Percentiles rank a stretch among this genome's conserved stretches.
Conservation (phyloP, 2,113 vertebrate genomes). For the Phoxinus phoxinus region DNA sequence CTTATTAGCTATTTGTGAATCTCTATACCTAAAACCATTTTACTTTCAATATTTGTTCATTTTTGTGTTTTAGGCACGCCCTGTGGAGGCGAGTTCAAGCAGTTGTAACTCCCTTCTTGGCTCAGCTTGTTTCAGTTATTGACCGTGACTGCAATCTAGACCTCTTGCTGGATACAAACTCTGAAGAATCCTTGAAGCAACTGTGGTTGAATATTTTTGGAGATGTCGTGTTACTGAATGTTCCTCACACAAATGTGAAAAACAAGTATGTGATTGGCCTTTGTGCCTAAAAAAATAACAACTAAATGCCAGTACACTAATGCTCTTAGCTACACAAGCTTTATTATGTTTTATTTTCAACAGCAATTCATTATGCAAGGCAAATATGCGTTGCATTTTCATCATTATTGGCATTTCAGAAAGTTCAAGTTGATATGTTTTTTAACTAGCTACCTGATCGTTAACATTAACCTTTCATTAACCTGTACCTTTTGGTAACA, state of each 20-base stretch:
- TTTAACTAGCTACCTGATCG: neutral
- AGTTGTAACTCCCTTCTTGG: conserved; percentile 84
- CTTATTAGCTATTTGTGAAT: neutral
- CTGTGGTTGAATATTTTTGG: conserved; percentile 92
- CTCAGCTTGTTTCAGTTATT: conserved; percentile 83
- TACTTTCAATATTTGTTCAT: neutral
- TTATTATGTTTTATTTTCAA: neutral
- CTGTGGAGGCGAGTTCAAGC: conserved; percentile 91
- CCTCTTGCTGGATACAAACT: conserved; percentile 73
- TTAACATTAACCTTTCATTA: neutral
- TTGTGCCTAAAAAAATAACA: neutral
- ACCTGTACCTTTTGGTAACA: neutral
- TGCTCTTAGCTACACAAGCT: neutral
- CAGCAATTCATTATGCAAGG: neutral
- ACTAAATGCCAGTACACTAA: neutral
- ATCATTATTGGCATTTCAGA: too few species aligned
- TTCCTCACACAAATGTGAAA: conserved; percentile 69
- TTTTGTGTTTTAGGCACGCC: conserved; percentile 77
- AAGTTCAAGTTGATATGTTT: too few species aligned
- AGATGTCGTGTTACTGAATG: conserved; percentile 81
- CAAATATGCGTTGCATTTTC: neutral
- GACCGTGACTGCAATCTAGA: conserved; percentile 90
- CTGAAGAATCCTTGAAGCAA: conserved; percentile 71
- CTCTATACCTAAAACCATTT: neutral
- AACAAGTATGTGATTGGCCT: conserved; percentile 72